Percentiles rank a stretch among this genome's conserved stretches.
Conservation (phyloP, 2,888 invertebrate species). For the Peribatodes rhomboidaria region DNA sequence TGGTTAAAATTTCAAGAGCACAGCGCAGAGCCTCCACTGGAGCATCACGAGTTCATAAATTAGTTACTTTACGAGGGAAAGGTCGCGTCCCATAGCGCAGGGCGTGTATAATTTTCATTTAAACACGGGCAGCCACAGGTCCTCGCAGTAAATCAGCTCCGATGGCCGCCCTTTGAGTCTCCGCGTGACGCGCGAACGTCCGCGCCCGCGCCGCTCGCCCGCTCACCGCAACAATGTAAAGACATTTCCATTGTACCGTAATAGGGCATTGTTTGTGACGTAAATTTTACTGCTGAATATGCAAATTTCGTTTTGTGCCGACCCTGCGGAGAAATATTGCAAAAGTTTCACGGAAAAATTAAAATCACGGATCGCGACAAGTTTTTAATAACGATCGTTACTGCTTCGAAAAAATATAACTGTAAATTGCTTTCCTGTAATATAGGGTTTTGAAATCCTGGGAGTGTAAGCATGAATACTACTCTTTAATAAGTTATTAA, state of each 20-base stretch:
- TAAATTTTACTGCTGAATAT: constrained; percentile 83
- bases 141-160: constrained; percentile 78
- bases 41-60: constrained; percentile 81
- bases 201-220: constrained; percentile 50
- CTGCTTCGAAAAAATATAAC: constrained; percentile 30
- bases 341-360: constrained; percentile 81
- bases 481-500: neutral
- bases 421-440: constrained; percentile 16
- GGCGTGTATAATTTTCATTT: constrained; percentile 82
- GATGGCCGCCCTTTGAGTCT: constrained; percentile 69
- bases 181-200: constrained; percentile 50
- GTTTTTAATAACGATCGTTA: constrained; percentile 57
- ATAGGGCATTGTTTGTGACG: constrained; percentile 84
- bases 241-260: constrained; percentile 83
- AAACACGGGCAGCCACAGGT: constrained; percentile 80
- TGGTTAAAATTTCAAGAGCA: constrained; percentile 81
- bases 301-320: constrained; percentile 79
- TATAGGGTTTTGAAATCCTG: constrained; percentile 1
- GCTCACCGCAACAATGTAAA: constrained; percentile 77
- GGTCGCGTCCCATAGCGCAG: constrained; percentile 72
- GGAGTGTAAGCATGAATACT: neutral
- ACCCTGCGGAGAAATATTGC: constrained; percentile 80
- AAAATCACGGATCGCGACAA: constrained; percentile 78
- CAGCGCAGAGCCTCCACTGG: constrained; percentile 70
- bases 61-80: constrained; percentile 81